phyloP scores from a whole-genome alignment of 1,140 invertebrate species.

The Dryas iulia region DNA sequence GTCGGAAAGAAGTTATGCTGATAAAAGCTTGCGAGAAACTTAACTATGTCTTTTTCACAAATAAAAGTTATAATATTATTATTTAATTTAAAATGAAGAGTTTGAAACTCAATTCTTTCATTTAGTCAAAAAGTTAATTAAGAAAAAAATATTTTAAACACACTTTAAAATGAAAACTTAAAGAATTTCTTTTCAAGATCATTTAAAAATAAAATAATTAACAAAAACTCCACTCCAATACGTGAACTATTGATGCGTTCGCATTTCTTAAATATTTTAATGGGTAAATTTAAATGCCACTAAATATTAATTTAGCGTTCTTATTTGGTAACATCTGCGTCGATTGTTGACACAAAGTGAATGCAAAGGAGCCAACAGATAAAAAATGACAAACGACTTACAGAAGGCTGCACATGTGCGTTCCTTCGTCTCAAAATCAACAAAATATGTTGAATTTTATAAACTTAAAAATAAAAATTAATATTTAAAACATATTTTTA shows the following conservation, averaged over 20 bases:
- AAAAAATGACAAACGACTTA: constrained; percentile 63
- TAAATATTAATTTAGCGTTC: constrained; percentile 20
- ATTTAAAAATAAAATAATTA: background rate
- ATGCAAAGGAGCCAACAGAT: constrained; percentile 46
- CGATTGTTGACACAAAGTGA: constrained; percentile 67
- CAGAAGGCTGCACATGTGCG: constrained; percentile 59
- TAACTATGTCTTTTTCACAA: too few relatives aligned
- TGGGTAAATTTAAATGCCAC: constrained; percentile 13
- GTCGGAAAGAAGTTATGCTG: too few relatives aligned
- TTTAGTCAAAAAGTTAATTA: too few relatives aligned
- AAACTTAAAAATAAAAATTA: background rate
- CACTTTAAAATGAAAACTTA: too few relatives aligned
- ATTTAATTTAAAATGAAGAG: too few relatives aligned
- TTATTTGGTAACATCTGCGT: constrained; percentile 53
- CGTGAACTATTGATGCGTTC: background rate
- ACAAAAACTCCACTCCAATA: background rate
- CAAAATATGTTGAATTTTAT: constrained; percentile 8
- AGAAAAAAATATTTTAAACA: too few relatives aligned
- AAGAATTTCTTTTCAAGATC: background rate
- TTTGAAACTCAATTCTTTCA: too few relatives aligned
- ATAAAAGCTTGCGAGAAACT: too few relatives aligned
- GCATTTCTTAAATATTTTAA: constrained; percentile 8
- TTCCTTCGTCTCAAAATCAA: constrained; percentile 47
- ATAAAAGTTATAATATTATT: too few relatives aligned
- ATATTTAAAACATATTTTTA: background rate